phyloP scores from a whole-genome alignment of 1,140 invertebrate species.

The Heliconius congener region DNA sequence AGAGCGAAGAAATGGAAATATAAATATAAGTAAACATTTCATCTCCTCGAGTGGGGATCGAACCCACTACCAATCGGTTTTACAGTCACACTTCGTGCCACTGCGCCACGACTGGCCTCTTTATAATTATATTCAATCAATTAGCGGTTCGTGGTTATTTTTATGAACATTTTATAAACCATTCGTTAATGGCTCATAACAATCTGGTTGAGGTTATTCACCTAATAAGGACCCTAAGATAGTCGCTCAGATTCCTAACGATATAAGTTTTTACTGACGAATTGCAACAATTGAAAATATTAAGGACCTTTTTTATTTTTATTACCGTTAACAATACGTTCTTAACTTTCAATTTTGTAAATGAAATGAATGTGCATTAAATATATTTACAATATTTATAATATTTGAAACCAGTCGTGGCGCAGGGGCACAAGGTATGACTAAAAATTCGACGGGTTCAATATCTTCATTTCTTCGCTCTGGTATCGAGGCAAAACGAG shows the following conservation, averaged over 20 bases:
- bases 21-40: too few species aligned
- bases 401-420: too few species aligned
- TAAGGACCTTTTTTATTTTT: background rate
- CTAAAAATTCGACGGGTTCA: too few species aligned
- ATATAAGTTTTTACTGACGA: background rate
- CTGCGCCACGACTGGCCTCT: too few species aligned
- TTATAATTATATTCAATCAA: background rate
- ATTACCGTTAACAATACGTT: background rate
- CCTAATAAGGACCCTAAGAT: background rate
- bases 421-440: too few species aligned
- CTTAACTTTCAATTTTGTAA: background rate
- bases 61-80: too few species aligned
- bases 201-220: conserved; percentile 21
- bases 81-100: too few species aligned
- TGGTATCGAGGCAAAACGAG: too few species aligned
- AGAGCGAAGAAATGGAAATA: too few species aligned
- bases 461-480: too few species aligned
- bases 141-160: background rate
- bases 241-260: background rate
- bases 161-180: background rate
- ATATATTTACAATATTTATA: background rate
- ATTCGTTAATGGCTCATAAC: conserved; percentile 13
- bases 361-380: background rate
- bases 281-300: background rate
- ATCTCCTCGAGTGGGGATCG: too few species aligned